A percentile compares a stretch with the other conserved stretches of the same genome.
Conservation (phyloP, 2,113 vertebrate genomes). For the Daphoenositta chrysoptera region DNA sequence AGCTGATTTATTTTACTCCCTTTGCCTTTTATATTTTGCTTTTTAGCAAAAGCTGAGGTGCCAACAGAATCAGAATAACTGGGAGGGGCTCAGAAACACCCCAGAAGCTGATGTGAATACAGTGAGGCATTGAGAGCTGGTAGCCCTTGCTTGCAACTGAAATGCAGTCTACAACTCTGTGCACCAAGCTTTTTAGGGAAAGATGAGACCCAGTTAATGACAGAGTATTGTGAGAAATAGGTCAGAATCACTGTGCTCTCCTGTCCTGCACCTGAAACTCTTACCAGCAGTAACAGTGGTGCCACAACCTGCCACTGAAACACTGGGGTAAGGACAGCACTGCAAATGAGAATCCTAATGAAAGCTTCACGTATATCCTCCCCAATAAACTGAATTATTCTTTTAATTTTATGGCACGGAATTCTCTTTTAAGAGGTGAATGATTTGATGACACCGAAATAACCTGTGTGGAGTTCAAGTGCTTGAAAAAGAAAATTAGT, state of each 20-base stretch:
- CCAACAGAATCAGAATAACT: not conserved
- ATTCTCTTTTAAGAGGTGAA: conserved; percentile 63
- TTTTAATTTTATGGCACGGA: conserved; percentile 66
- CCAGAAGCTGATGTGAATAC: not conserved
- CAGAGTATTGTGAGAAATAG: not conserved
- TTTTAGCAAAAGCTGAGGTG: not conserved
- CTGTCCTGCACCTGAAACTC: conserved; percentile 63
- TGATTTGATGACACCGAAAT: conserved; percentile 66
- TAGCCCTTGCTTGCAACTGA: not conserved
- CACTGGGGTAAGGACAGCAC: conserved; percentile 52
- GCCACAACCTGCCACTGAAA: conserved; percentile 68
- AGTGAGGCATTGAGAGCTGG: not conserved
- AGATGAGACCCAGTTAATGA: not conserved
- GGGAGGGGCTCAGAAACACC: not conserved
- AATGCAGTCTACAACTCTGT: not conserved
- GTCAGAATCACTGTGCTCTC: not conserved
- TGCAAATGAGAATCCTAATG: conserved; percentile 41
- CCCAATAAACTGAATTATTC: conserved; percentile 63
- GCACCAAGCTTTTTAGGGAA: not conserved
- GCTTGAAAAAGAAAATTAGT: conserved; percentile 5
- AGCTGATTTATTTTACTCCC: not conserved
- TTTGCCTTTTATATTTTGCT: not conserved
- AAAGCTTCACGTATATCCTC: conserved; percentile 43
- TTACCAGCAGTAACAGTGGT: conserved; percentile 20
- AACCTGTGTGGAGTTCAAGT: conserved; percentile 13